Conservation (phyloP, 2,797 vertebrate genomes). For the Selene dorsalis region DNA sequence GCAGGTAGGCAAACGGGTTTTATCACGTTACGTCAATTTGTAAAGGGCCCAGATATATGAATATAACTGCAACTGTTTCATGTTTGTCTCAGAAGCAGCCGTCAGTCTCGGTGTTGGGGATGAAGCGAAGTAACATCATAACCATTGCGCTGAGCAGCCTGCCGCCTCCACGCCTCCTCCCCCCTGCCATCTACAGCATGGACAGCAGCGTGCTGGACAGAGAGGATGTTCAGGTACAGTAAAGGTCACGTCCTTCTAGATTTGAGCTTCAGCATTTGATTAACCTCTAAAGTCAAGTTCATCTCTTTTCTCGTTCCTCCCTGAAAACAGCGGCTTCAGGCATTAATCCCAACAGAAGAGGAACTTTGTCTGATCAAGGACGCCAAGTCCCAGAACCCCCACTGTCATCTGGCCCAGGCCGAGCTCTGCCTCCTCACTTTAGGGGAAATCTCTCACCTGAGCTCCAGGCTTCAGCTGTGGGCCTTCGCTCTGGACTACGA, state of each 20-base stretch:
- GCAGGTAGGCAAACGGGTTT: constrained; percentile 64
- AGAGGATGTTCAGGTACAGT: constrained; percentile 84
- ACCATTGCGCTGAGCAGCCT: constrained; percentile 85
- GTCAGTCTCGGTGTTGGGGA: constrained; percentile 75
- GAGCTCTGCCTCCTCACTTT: constrained; percentile 83
- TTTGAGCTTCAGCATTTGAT: constrained; percentile 10
- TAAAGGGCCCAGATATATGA: background rate
- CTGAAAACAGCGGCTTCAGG: constrained; percentile 76
- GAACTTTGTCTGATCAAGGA: constrained; percentile 81
- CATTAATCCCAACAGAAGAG: constrained; percentile 82
- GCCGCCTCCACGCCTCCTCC: constrained; percentile 82
- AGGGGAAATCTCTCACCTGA: constrained; percentile 79
- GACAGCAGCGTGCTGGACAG: constrained; percentile 84
- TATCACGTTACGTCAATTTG: background rate
- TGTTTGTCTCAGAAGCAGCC: constrained; percentile 74
- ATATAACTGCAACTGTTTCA: background rate
- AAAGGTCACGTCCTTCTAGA: background rate
- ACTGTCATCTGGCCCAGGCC: constrained; percentile 74
- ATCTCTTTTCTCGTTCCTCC: background rate
- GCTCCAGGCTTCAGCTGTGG: constrained; percentile 83
- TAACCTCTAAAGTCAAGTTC: constrained; percentile 10
- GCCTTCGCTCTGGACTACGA: constrained; percentile 85
- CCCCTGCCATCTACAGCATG: constrained; percentile 84
- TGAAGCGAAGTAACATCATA: constrained; percentile 86
- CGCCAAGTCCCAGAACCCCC: constrained; percentile 72